These are phyloP conservation scores for Porites divaricata DNA, from an alignment of 92 coral and sea anemone species.

Conservation along the genomic window DNA sequence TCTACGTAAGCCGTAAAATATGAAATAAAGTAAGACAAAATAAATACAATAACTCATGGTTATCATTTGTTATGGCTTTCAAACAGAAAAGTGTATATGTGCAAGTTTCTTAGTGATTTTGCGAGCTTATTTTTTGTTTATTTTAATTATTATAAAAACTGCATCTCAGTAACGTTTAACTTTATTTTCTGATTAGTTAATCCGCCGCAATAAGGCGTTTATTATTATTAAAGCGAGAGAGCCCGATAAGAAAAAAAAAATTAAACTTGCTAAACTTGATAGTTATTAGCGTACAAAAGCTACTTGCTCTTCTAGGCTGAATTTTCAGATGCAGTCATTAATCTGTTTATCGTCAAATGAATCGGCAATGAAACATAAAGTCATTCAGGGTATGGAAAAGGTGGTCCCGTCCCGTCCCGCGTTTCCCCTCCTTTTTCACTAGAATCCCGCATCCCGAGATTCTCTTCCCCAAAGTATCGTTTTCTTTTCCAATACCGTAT, in stretches of 20 bases:
- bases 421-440: no score
- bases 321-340: no score
- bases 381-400: no score
- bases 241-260: background rate
- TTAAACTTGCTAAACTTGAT: background rate
- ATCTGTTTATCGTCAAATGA: no score
- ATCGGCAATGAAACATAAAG: no score
- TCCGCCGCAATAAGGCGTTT: background rate
- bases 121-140: no score
- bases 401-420: no score
- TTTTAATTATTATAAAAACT: no score
- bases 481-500: no score
- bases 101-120: background rate
- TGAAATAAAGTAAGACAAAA: background rate
- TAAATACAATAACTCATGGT: background rate
- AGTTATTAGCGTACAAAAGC: background rate
- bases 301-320: background rate
- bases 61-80: background rate
- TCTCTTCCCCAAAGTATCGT: no score
- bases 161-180: background rate
- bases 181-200: constrained; percentile 4
- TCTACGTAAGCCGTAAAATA: background rate
- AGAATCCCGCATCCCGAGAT: no score
- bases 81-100: background rate
- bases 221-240: background rate